Base-by-base conservation (phyloP, 1,140 invertebrate genomes). In the Watersipora subatra region DNA sequence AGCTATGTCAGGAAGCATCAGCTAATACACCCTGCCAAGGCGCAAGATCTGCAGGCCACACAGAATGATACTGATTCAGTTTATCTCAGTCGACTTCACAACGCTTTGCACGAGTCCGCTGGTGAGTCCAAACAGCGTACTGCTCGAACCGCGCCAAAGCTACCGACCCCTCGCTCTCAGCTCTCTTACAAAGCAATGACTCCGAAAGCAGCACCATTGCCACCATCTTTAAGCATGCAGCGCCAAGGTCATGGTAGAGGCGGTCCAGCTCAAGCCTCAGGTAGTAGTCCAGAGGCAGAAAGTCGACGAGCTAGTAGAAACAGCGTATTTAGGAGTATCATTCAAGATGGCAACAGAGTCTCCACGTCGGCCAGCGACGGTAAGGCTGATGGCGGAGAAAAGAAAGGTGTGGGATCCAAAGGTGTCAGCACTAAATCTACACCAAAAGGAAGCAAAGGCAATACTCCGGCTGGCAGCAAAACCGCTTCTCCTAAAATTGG, bases 141-240 rank as follows among this genome's bases (percentile, higher is more conserved):
- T 19, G 29, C 34, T 20, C 22, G 28, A 59, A n/a, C 22, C 19
- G 29, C 34, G 28, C 30, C 28, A 29, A 55, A 15, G 65, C 20
- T 25, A 61, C 24, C 62, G 19, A 73, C 73, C 12, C 68, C 72
- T 27, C 69, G 67, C 22, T 76, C 75, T 3, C 75, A 77, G 67
- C 63, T 78, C 55, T 78, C 76, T 3, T 75, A 76, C 67, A 74
- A 72, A 64, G 63, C 74, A 46, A 68, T 77, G 64, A 71, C 73
- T 15, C 75, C 76, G 0, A 72, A 76, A 64, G 75, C 73, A 7
- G 68, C 72, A 2, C 75, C 76, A 22, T 69, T 76, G 0, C 76
- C 76, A 12, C 69, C 70, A 64, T 72, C 68, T 1, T 69, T 78
- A 19, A 70, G 66, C 22, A 7, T 59, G 12, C 62, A 12, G 2